These are phyloP conservation scores for Varecia variegata DNA, from an alignment of 2,797 vertebrate species.

Conservation along the genomic window DNA sequence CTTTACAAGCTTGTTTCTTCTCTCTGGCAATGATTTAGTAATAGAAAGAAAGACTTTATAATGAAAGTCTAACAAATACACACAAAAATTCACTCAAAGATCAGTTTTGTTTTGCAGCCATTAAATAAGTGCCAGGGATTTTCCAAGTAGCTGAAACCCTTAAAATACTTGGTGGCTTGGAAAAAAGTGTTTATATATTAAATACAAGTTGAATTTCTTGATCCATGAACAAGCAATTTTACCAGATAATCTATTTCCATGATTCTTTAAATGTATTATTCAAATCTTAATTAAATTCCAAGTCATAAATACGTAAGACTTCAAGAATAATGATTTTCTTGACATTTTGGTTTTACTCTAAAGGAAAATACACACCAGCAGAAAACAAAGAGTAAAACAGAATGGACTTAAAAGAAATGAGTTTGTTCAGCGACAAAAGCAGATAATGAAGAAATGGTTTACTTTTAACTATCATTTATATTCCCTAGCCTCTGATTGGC, in stretches of 20 bases:
- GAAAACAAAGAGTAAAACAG: not conserved
- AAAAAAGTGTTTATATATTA: not conserved
- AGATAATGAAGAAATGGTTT: not conserved
- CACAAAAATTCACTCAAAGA: conserved; percentile 63
- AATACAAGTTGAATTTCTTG: not conserved
- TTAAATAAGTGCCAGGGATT: conserved; percentile 65
- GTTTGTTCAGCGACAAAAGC: conserved; percentile 33
- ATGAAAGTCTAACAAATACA: conserved; percentile 69
- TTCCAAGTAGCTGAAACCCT: conserved; percentile 72
- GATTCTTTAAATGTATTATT: not conserved
- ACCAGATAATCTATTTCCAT: conserved; percentile 19
- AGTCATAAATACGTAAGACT: not conserved
- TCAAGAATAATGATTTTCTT: not conserved
- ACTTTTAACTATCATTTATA: conserved; percentile 39
- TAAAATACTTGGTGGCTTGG: conserved; percentile 69
- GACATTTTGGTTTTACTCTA: not conserved
- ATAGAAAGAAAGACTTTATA: conserved; percentile 67
- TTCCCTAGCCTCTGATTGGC: not conserved
- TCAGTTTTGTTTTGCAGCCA: conserved; percentile 72
- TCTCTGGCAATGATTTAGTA: conserved; percentile 68
- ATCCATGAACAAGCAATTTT: conserved; percentile 25
- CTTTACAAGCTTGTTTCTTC: conserved; percentile 54
- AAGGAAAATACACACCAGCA: not conserved
- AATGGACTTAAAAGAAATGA: not conserved
- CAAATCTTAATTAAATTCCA: conserved; percentile 2